phyloP scores from a whole-genome alignment of 2,888 invertebrate species.

The Drosophila helvetica region DNA sequence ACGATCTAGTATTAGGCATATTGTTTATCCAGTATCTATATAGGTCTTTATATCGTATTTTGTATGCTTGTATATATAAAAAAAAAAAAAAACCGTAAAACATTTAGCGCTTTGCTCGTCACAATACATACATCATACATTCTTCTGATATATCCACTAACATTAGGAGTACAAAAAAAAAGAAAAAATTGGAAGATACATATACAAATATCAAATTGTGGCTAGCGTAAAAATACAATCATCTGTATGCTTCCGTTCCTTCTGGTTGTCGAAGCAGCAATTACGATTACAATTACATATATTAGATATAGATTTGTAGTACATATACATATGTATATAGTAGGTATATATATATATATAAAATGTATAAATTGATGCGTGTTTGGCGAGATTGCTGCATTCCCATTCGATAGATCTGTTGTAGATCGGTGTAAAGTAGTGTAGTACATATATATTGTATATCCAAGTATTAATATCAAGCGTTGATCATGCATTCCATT shows the following conservation, averaged over 20 bases:
- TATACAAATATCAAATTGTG: conserved; percentile 68
- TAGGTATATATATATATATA: conserved; percentile 21
- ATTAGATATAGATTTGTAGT: conserved; percentile 3
- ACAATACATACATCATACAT: conserved; percentile 55
- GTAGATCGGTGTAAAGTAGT: conserved; percentile 18
- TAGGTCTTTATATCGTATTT: conserved; percentile 29
- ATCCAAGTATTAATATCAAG: conserved; percentile 73
- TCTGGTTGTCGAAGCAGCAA: conserved; percentile 18
- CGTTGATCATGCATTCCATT: conserved; percentile 45
- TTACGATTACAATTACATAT: conserved; percentile 12
- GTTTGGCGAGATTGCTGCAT: conserved; percentile 68
- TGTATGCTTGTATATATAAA: conserved; percentile 36
- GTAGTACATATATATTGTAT: conserved; percentile 32
- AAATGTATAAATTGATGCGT: conserved; percentile 60
- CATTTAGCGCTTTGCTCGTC: conserved; percentile 61
- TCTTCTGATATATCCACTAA: conserved; percentile 57
- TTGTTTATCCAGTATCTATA: conserved; percentile 44
- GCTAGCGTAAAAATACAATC: conserved; percentile 75
- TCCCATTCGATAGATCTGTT: conserved; percentile 38
- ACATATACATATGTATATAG: no score
- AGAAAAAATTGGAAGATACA: conserved; percentile 66
- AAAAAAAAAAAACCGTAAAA: conserved; percentile 52
- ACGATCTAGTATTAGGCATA: conserved; percentile 47
- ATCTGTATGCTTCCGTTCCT: conserved; percentile 14
- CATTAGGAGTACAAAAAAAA: conserved; percentile 74